Base-by-base conservation (phyloP, 2,797 vertebrate genomes). In the Bucorvus abyssinicus region DNA sequence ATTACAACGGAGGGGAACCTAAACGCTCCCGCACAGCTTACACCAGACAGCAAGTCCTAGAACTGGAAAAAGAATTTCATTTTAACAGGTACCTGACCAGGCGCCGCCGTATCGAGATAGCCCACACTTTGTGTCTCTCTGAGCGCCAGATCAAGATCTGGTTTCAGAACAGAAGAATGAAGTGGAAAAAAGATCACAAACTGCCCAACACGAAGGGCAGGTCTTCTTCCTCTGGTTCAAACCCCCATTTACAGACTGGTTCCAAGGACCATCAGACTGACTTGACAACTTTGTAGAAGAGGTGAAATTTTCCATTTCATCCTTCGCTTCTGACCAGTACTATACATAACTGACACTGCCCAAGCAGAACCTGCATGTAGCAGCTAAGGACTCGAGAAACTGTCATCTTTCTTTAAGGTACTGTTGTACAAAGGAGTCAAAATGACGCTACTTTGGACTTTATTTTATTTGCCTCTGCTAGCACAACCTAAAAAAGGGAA, bases 121-220 rank as follows among this genome's bases (percentile, higher is more conserved):
- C 99, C 61, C 99, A 99, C 96, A 99, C 98, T 79, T 98, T 99
- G 96, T 99, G 99, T 98, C 99, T 99, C 80, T 99, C 99, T 59
- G 99, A 99, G 93, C 98, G 99, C 97, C 99, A 99, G 97, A 99
- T 99, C 97, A 99, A 99, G 98, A 99, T 99, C 98, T 99, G 99
- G 99, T 99, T 99, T 98, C 99, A 99, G 96, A 99, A 99, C 98
- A 98, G 99, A 97, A 98, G 99, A 97, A 99, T 99, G 99, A 99
- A 99, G 98, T 99, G 99, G 99, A 99, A 99, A 98, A 99, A 99
- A 97, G 99, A 99, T 85, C 99, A 99, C 98, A 99, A 99, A 98
- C 98, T 99, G 64, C 99, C 99, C 71, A 99, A 99, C 97, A 99
- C 99, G 95, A 99, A 99, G 97, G 99, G 99, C 97, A 99, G 99